phyloP scores from a whole-genome alignment of 2,113 vertebrate genomes.

The Ceyx melanurus region DNA sequence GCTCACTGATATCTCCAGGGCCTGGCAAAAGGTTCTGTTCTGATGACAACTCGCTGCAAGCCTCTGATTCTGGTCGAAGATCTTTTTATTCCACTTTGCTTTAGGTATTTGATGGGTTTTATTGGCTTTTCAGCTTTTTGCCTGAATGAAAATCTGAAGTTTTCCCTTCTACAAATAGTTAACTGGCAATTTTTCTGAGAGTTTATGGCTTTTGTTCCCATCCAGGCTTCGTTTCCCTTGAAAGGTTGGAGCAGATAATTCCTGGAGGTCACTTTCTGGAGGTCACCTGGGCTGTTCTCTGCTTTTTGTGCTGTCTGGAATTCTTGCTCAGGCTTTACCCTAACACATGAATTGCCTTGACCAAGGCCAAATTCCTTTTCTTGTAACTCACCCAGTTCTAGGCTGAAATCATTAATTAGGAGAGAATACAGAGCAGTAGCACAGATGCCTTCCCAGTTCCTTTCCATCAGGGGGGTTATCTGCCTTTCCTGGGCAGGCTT shows the following conservation, averaged over 20 bases:
- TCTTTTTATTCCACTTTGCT: neutral
- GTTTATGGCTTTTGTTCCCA: neutral
- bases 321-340: neutral
- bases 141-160: neutral
- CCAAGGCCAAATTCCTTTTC: neutral
- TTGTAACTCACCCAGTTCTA: neutral
- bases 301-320: neutral
- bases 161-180: neutral
- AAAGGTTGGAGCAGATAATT: neutral
- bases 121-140: neutral
- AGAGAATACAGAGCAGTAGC: neutral
- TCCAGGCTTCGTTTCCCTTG: neutral
- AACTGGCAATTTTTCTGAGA: neutral
- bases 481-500: neutral
- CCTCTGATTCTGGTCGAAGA: neutral
- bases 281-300: neutral
- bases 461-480: neutral
- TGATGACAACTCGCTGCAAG: neutral
- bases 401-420: neutral
- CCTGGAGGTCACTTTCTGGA: neutral
- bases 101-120: neutral
- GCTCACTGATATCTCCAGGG: neutral
- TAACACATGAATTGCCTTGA: accelerated
- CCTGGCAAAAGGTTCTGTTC: neutral
- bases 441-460: neutral